phyloP scores from a whole-genome alignment of 2,888 invertebrate genomes.

The Plusia festucae region DNA sequence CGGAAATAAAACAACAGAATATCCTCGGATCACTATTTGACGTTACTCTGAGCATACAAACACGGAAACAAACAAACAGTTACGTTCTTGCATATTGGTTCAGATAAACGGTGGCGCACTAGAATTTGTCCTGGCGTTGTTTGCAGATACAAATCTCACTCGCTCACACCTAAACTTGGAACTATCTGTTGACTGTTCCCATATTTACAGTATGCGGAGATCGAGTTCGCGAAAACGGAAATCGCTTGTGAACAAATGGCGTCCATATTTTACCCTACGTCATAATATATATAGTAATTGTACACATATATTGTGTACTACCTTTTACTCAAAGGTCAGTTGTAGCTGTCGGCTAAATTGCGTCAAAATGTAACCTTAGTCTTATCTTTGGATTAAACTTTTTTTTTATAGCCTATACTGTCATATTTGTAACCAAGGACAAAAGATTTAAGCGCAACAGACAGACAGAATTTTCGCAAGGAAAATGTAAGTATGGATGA shows the following conservation, averaged over 20 bases:
- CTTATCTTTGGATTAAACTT: too few species aligned
- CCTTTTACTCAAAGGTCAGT: too few species aligned
- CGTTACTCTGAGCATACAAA: background rate
- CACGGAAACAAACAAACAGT: background rate
- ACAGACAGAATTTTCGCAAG: too few species aligned
- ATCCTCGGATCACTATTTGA: background rate
- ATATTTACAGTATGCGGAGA: slow-evolving; percentile 2
- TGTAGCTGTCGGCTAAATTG: too few species aligned
- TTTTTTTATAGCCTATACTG: too few species aligned
- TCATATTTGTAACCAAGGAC: too few species aligned
- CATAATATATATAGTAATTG: too few species aligned
- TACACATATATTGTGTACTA: too few species aligned
- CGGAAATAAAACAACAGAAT: background rate
- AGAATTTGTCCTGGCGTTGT: background rate
- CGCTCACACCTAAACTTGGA: slow-evolving; percentile 7
- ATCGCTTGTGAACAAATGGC: background rate
- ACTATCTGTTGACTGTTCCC: slow-evolving; percentile 7
- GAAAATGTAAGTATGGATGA: background rate
- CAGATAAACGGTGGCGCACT: slow-evolving; percentile 1
- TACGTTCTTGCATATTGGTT: background rate
- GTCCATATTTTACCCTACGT: background rate
- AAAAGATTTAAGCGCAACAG: too few species aligned
- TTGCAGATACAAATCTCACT: slow-evolving; percentile 5
- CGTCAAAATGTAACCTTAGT: too few species aligned
- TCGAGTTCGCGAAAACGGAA: background rate